These are phyloP conservation scores for Heptranchias perlo DNA, from an alignment of 2,113 vertebrate species.

Conservation along the genomic window DNA sequence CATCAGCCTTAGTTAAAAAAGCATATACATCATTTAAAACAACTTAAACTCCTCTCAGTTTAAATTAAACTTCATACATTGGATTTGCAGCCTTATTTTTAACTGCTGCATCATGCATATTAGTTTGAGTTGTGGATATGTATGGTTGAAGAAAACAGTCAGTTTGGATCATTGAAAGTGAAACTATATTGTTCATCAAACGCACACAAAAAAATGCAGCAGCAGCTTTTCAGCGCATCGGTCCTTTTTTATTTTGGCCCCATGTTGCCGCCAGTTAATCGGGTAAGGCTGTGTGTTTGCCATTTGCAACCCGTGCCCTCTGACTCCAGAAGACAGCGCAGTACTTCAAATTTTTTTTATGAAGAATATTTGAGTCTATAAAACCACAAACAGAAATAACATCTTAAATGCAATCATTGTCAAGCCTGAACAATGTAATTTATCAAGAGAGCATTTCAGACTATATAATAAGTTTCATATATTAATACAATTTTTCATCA, in stretches of 20 bases:
- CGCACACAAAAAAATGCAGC: not conserved
- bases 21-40: slow-evolving; percentile 71
- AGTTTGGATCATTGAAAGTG: not conserved
- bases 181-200: slow-evolving; percentile 15
- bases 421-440: slow-evolving; percentile 99
- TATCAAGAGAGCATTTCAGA: slow-evolving; percentile 99
- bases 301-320: slow-evolving; percentile 69
- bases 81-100: slow-evolving; percentile 32
- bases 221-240: slow-evolving; percentile 8
- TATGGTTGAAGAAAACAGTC: not conserved
- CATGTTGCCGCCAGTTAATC: slow-evolving; percentile 60
- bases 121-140: not conserved
- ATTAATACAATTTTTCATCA: slow-evolving; percentile 99
- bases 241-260: slow-evolving; percentile 49
- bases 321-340: slow-evolving; percentile 84
- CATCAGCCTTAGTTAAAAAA: slow-evolving; percentile 79
- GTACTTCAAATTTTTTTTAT: slow-evolving; percentile 93
- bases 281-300: slow-evolving; percentile 69
- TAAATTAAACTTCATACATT: slow-evolving; percentile 79
- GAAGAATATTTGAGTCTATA: slow-evolving; percentile 69
- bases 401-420: slow-evolving; percentile 99
- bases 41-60: slow-evolving; percentile 64
- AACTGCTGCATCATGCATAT: not conserved
- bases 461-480: slow-evolving; percentile 99
- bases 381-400: slow-evolving; percentile 96